Conservation (phyloP, 2,888 invertebrate species). For the Drosophila mimetica region DNA sequence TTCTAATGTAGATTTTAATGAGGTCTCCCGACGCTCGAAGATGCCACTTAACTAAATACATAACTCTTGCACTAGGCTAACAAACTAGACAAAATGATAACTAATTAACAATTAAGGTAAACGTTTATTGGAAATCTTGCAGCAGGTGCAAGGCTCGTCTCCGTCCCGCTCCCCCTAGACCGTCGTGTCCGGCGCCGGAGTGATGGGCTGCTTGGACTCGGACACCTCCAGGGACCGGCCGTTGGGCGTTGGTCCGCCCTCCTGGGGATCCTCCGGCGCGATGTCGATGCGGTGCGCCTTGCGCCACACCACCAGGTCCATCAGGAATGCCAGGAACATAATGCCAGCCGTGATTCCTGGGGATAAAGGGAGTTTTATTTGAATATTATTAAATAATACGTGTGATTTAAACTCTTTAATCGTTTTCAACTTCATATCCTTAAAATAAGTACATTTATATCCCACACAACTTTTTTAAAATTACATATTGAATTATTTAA, state of each 20-base stretch:
- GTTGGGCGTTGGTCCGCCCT: constrained; percentile 41
- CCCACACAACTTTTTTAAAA: too few relatives aligned
- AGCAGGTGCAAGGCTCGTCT: constrained; percentile 50
- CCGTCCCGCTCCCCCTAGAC: constrained; percentile 66
- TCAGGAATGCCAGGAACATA: constrained; percentile 93
- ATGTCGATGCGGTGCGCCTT: constrained; percentile 93
- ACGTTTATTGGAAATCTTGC: constrained; percentile 76
- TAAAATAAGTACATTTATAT: too few relatives aligned
- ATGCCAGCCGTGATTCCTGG: constrained; percentile 94
- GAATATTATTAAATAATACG: too few relatives aligned
- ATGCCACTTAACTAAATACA: constrained; percentile 77
- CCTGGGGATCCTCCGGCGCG: constrained; percentile 85
- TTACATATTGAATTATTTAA: too few relatives aligned
- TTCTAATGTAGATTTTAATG: constrained; percentile 55
- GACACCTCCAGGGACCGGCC: constrained; percentile 60
- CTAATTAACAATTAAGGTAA: constrained; percentile 79
- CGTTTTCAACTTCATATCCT: too few relatives aligned
- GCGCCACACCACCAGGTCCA: constrained; percentile 95
- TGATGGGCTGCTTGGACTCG: constrained; percentile 80
- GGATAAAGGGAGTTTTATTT: constrained; percentile 15
- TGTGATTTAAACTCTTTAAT: too few relatives aligned
- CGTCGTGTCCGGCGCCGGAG: constrained; percentile 80
- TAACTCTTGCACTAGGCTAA: constrained; percentile 77
- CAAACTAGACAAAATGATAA: constrained; percentile 79
- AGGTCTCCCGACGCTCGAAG: constrained; percentile 56